Evolutionary conservation across 1,140 invertebrate species (phyloP), one percentile per base, ranked within the genome.

Genomic region (Drosophila saltans): DNA sequence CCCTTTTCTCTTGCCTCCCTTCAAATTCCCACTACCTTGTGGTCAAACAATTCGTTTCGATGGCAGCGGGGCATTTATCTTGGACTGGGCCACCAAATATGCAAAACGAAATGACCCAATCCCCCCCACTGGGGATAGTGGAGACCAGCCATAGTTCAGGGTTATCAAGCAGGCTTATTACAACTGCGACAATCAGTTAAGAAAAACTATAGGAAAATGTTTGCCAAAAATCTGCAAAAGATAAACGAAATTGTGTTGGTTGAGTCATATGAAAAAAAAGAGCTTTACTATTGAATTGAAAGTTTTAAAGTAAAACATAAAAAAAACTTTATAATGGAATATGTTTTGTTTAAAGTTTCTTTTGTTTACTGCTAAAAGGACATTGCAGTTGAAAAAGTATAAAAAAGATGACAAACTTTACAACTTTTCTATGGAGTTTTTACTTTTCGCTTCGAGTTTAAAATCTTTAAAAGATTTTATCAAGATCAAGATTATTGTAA

Each of bases 21-120:
- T 6, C 43, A 2, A 4, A 43, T 24, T 61, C 30, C 60, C 60
- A 26, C 24, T 11, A 26, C 45, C 45, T 26, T 52, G 45, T 52
- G 45, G 21, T 52, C 45, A 52, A 52, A 52, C 45, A 52, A 52
- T 21, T 52, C 45, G 45, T 52, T 52, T 52, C 45, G 8, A 26
- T 52, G 45, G 45, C 45, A 52, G 45, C 45, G 45, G 21, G 9
- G 21, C 21, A 52, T 52, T 52, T 52, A 52, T 52, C 45, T 52
- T 52, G 45, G 45, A 26, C n/a, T 8, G 45, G 21, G 45, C 8
- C 21, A 52, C 45, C 45, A 26, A 52, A 52, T 52, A 52, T 52
- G 45, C 45, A 52, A 52, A 52, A 52, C 45, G 45, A 52, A 52
- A 52, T 52, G 45, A 52, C 45, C 45, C 45, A 52, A 26, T 3